Conservation (phyloP, 2,888 invertebrate species). For the Lamellibrachia satsuma region DNA sequence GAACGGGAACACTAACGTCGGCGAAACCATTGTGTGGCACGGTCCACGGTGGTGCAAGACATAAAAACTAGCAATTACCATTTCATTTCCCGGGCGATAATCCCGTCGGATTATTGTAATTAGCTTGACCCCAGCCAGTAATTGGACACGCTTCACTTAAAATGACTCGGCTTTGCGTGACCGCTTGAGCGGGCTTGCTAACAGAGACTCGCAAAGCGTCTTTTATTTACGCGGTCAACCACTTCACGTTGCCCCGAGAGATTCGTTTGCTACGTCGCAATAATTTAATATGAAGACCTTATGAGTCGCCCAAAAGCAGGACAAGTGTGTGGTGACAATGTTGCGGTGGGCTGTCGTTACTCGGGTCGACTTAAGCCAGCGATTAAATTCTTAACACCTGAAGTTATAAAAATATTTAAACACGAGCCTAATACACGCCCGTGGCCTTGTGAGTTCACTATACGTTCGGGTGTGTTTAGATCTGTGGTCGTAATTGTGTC, state of each 20-base stretch:
- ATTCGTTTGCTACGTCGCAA: not conserved
- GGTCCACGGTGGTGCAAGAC: not conserved
- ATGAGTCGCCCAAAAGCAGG: not conserved
- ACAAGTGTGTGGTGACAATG: not conserved
- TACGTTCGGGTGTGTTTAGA: not conserved
- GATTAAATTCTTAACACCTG: not conserved
- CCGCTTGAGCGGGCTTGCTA: not conserved
- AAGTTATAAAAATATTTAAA: constrained; percentile 10
- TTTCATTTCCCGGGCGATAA: constrained; percentile 17
- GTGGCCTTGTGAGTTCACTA: not conserved
- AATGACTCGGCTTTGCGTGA: not conserved
- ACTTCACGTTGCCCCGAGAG: not conserved
- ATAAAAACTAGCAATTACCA: not conserved
- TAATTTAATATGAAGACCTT: not conserved
- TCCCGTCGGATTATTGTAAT: not conserved
- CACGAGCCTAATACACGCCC: not conserved
- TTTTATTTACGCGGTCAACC: not conserved
- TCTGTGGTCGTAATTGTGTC: not conserved
- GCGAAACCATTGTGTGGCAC: not conserved
- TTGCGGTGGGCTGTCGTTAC: not conserved
- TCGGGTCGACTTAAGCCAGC: not conserved
- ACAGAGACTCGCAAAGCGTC: not conserved
- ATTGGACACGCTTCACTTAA: constrained; percentile 3
- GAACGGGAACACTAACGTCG: too few relatives aligned
- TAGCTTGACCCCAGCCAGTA: not conserved